Evolutionary conservation across 2,888 invertebrate genomes (phyloP), one percentile per base, ranked within the genome.

Genomic region (Salpingus planirostris): DNA sequence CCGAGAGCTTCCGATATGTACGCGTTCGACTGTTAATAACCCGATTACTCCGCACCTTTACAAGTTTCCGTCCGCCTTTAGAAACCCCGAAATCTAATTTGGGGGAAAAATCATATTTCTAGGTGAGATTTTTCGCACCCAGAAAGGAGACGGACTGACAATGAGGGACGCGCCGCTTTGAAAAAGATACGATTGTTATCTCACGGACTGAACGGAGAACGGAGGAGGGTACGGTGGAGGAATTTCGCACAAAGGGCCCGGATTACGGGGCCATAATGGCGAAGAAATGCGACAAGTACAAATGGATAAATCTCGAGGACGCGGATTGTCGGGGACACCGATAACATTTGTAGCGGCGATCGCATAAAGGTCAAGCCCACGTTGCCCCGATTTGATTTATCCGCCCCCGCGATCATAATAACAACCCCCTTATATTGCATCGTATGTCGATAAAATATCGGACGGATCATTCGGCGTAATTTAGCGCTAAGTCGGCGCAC

Each of bases 321-420:
- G n/a, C n/a, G n/a, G n/a, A n/a, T n/a, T 43, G 43, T 42, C 38
- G 42, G 36, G 36, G 39, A 31, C 27, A 31, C 46, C 46, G 47
- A 49, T 51, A 56, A 59, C 56, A 59, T 59, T 59, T 56, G 56
- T 57, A 48, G 44, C 49, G n/a, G n/a, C 8, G 40, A 54, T 54
- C 57, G 46, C 49, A 60, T 61, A 61, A 60, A 61, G 60, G 60
- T 61, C 61, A 61, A 55, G 52, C 49, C 52, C 52, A 59, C 59
- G 59, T 59, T 60, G 59, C 55, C 55, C 47, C 44, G 18, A 21
- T 40, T 30, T 55, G 57, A 57, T 57, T 56, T 57, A 57, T 43
- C 27, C 28, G 29, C 11, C 24, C 14, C 10, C 14, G 12, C 14
- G 15, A 18, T n/a, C n/a, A n/a, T n/a, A n/a, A n/a, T n/a, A n/a